Conservation (phyloP, 2,113 vertebrate genomes). For the Mastomys coucha region DNA sequence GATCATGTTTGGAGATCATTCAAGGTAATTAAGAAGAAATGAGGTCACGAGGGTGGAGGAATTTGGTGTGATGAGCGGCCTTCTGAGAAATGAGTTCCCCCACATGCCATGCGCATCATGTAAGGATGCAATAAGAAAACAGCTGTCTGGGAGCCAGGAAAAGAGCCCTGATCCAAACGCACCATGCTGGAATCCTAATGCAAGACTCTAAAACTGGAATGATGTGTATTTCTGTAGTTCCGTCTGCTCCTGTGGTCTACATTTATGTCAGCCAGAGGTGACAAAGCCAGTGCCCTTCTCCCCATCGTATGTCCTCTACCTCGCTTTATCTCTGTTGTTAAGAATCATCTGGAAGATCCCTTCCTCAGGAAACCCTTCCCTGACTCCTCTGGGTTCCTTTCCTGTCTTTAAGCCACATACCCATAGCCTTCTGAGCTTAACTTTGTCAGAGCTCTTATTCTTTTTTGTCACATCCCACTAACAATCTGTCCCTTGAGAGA, state of each 20-base stretch:
- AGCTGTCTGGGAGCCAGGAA: not conserved
- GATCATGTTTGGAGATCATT: not conserved
- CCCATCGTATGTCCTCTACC: not conserved
- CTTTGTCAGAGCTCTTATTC: not conserved
- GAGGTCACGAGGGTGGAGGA: not conserved
- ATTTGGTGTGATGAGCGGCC: not conserved
- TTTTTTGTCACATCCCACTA: not conserved
- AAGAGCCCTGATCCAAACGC: not conserved
- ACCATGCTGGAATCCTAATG: not conserved
- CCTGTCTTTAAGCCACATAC: not conserved
- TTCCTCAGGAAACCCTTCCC: not conserved
- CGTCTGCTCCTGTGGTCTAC: not conserved
- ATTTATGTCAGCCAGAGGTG: not conserved
- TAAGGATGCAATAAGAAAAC: not conserved
- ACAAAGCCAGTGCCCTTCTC: not conserved
- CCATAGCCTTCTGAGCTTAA: not conserved
- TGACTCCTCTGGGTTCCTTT: not conserved
- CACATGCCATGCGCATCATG: not conserved
- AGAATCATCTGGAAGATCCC: not conserved
- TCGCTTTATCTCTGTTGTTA: not conserved
- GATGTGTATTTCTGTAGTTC: not conserved
- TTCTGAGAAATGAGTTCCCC: not conserved
- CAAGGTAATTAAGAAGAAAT: slow-evolving; percentile 16
- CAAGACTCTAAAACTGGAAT: not conserved
- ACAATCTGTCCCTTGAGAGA: not conserved